phyloP scores from a whole-genome alignment of 2,888 invertebrate species.

The Hirtodrosophila cameraria region DNA sequence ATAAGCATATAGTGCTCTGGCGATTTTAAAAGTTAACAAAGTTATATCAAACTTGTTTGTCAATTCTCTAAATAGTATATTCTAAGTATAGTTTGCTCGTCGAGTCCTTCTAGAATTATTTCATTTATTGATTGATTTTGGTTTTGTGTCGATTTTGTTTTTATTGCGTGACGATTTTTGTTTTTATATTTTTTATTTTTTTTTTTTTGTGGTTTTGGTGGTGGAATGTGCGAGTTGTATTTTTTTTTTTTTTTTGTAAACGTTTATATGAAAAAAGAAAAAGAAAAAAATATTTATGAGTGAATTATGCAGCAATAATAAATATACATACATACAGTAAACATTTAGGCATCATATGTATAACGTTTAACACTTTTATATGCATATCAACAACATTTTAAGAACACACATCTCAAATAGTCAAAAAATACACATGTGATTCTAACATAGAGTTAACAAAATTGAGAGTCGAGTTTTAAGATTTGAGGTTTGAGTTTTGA shows the following conservation, averaged over 20 bases:
- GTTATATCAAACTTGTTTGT: slow-evolving; percentile 34
- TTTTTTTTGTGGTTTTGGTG: slow-evolving; percentile 58
- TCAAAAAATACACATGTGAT: slow-evolving; percentile 46
- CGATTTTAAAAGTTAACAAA: slow-evolving; percentile 39
- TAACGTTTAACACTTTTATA: slow-evolving; percentile 41
- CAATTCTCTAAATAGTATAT: slow-evolving; percentile 47
- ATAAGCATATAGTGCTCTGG: slow-evolving; percentile 26
- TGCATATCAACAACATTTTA: slow-evolving; percentile 43
- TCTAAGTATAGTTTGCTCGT: slow-evolving; percentile 44
- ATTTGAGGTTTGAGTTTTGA: slow-evolving; percentile 16
- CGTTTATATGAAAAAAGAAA: slow-evolving; percentile 83
- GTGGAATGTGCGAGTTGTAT: slow-evolving; percentile 77
- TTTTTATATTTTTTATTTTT: slow-evolving; percentile 32
- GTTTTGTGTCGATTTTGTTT: slow-evolving; percentile 39
- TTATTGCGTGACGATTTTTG: slow-evolving; percentile 46
- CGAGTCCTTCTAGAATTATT: slow-evolving; percentile 49
- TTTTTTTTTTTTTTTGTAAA: slow-evolving; percentile 62
- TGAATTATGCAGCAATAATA: slow-evolving; percentile 83
- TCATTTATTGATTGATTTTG: slow-evolving; percentile 33
- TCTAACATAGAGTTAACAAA: slow-evolving; percentile 17
- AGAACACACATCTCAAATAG: slow-evolving; percentile 43
- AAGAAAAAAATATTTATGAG: slow-evolving; percentile 82
- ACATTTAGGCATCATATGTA: slow-evolving; percentile 73
- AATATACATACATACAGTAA: slow-evolving; percentile 79
- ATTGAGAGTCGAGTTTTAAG: slow-evolving; percentile 16